These are phyloP conservation scores for Pseudotriccus pelzelni DNA, from an alignment of 2,797 vertebrate genomes.

Conservation along the genomic window DNA sequence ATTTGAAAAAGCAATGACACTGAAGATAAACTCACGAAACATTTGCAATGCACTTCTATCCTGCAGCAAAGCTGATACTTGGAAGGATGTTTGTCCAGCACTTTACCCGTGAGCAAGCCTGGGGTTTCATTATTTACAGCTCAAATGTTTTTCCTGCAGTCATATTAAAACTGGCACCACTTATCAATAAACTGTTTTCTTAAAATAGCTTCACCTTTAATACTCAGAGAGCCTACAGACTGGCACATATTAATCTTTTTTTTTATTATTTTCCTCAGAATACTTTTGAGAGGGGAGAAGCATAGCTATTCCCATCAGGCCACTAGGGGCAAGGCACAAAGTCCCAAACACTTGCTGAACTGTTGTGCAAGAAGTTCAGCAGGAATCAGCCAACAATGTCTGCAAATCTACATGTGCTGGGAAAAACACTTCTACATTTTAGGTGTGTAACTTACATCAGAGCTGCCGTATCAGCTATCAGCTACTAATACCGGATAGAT, in stretches of 20 bases:
- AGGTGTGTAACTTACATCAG: background rate
- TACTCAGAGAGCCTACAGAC: background rate
- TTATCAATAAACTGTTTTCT: background rate
- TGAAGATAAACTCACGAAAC: background rate
- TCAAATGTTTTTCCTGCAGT: background rate
- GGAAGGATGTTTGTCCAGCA: background rate
- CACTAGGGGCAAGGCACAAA: background rate
- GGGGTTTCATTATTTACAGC: background rate
- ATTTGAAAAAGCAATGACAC: background rate
- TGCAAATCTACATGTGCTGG: background rate
- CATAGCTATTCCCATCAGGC: no score
- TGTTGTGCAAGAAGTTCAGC: background rate
- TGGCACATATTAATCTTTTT: fast-evolving
- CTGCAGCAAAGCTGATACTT: background rate
- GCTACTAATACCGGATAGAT: background rate
- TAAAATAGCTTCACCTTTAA: background rate
- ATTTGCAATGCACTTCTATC: background rate
- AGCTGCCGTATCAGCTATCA: background rate
- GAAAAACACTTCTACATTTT: background rate
- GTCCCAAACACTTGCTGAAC: background rate
- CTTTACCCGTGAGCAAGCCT: background rate
- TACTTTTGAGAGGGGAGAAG: background rate
- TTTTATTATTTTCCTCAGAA: background rate
- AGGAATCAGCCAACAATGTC: background rate
- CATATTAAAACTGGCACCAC: background rate